Conservation (phyloP, 2,888 invertebrate species). For the Slavum lentiscoides region DNA sequence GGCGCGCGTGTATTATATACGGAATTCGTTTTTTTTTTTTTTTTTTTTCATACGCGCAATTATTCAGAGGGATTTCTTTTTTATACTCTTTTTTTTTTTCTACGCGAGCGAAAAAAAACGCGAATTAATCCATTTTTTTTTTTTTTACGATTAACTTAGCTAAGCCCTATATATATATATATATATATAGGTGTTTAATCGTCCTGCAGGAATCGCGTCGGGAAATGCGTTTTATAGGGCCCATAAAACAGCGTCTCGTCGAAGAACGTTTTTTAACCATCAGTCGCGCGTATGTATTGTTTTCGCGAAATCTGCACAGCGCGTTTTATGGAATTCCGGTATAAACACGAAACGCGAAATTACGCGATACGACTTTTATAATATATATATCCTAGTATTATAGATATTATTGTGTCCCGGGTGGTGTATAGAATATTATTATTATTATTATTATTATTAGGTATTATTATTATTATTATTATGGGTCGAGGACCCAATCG, state of each 20-base stretch:
- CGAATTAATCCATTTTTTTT: slow-evolving; percentile 49
- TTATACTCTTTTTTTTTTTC: slow-evolving; percentile 24
- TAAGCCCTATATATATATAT: slow-evolving; percentile 4
- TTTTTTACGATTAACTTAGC: slow-evolving; percentile 30
- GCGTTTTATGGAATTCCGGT: slow-evolving; percentile 6
- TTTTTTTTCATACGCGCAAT: slow-evolving; percentile 43
- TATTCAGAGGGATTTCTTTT: slow-evolving; percentile 37
- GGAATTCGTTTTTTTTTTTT: slow-evolving; percentile 39
- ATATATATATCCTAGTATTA: not conserved
- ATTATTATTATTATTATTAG: too few species aligned
- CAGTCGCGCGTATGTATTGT: slow-evolving; percentile 10
- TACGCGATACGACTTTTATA: too few species aligned
- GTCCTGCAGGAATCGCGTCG: slow-evolving; percentile 23
- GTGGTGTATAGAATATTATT: not conserved
- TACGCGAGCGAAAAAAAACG: slow-evolving; percentile 33
- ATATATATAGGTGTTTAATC: slow-evolving; percentile 26
- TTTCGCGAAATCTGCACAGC: slow-evolving; percentile 4
- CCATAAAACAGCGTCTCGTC: slow-evolving; percentile 17
- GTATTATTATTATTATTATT: slow-evolving; percentile 15
- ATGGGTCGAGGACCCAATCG: slow-evolving; percentile 28
- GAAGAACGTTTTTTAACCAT: slow-evolving; percentile 39
- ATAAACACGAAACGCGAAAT: not conserved
- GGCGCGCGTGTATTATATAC: not conserved
- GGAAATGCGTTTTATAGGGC: slow-evolving; percentile 9
- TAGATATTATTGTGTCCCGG: not conserved